Percentiles rank a stretch among this genome's conserved stretches.
These are phyloP conservation scores for Acanthoscelides obtectus DNA, from an alignment of 2,888 invertebrate genomes.

Conservation along the genomic window DNA sequence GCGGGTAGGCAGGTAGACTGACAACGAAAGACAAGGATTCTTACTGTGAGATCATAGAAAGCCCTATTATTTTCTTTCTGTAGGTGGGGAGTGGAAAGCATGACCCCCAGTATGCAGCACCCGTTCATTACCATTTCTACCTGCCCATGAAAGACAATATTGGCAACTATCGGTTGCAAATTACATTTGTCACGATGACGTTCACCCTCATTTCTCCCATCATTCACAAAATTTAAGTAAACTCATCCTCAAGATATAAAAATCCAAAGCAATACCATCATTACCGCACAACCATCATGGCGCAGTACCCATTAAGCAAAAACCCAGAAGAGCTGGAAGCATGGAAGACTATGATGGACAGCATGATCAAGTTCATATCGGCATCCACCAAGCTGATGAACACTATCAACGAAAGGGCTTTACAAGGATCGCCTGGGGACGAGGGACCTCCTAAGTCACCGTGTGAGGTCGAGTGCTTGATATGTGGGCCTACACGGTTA, in stretches of 20 bases:
- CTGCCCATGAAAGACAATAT: neutral
- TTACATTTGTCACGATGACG: neutral
- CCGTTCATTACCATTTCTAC: neutral
- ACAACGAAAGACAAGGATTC: too few species aligned
- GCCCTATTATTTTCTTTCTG: too few species aligned
- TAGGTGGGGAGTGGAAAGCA: too few species aligned
- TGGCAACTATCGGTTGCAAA: neutral
- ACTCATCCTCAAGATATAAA: neutral
- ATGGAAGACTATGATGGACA: constrained; percentile 31
- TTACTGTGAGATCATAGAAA: too few species aligned
- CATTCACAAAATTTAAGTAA: neutral
- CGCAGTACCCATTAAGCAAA: neutral
- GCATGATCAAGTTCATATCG: constrained; percentile 29
- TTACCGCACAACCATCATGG: neutral
- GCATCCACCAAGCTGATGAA: constrained; percentile 28
- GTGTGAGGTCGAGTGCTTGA: neutral
- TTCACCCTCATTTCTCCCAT: neutral
- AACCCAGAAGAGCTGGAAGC: constrained; percentile 24
- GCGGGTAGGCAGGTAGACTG: too few species aligned
- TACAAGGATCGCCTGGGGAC: constrained; percentile 1
- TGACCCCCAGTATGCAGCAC: neutral
- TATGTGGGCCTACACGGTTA: neutral
- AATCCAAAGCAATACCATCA: neutral
- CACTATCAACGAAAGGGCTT: constrained; percentile 19
- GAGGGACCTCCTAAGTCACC: neutral